Conservation (phyloP, 2,888 invertebrate genomes). For the Tipula confusa region DNA sequence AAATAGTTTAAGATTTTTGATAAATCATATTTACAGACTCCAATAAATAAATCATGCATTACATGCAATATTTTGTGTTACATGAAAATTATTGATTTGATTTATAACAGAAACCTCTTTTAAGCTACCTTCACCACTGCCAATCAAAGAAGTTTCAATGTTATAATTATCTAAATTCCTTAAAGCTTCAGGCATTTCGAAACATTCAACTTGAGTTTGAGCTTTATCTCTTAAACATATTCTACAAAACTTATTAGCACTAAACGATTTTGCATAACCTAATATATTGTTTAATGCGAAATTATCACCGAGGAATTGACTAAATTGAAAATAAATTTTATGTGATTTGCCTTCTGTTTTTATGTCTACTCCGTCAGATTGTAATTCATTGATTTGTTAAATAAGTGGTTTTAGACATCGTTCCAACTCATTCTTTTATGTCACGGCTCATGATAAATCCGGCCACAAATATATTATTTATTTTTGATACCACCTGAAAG, state of each 20-base stretch:
- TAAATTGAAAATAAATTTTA: not conserved
- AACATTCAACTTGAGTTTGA: not conserved
- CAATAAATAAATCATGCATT: not conserved
- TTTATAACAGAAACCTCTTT: not conserved
- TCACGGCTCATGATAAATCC: too few relatives aligned
- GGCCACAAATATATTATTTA: too few relatives aligned
- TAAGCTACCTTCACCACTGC: not conserved
- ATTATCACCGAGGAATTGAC: not conserved
- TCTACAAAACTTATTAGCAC: not conserved
- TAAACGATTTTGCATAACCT: conserved; percentile 21
- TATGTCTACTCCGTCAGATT: not conserved
- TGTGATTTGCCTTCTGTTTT: not conserved
- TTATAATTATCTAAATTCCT: not conserved
- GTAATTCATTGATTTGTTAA: not conserved
- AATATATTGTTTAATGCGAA: not conserved
- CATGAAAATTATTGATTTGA: conserved; percentile 31
- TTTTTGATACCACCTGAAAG: too few relatives aligned
- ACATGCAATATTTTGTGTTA: not conserved
- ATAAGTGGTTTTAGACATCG: not conserved
- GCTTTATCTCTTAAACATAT: not conserved
- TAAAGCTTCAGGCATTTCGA: not conserved
- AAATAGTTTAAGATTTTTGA: not conserved
- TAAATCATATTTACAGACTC: conserved; percentile 8
- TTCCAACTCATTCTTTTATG: too few relatives aligned
- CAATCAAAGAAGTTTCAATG: not conserved